Evolutionary conservation across 2,797 vertebrate species (phyloP).

Genomic region (Zalophus californianus): DNA sequence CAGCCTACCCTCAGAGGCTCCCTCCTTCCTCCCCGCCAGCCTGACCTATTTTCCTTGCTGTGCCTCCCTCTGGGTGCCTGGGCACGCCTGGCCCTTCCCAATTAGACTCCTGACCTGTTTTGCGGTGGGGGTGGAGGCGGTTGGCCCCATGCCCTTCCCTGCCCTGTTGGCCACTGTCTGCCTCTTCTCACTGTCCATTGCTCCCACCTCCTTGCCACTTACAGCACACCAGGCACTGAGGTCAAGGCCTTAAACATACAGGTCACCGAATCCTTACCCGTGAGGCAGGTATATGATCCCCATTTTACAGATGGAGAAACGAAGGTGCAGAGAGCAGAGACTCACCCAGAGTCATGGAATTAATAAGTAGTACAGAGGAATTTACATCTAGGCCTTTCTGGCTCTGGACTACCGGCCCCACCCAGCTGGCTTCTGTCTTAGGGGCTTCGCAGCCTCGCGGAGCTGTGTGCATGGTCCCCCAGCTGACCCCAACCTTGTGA

Average conservation of each 20-base stretch:
- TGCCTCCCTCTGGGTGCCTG: neutral
- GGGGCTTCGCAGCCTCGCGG: fast-evolving
- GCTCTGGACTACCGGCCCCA: neutral
- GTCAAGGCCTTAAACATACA: neutral
- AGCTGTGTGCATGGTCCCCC: neutral
- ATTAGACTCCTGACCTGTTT: neutral
- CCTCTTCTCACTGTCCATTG: too few species aligned
- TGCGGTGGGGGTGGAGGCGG: neutral
- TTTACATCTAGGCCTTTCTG: neutral
- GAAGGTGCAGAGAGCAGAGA: neutral
- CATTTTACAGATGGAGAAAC: slow-evolving; percentile 23
- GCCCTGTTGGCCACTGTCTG: neutral
- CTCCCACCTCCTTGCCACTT: neutral
- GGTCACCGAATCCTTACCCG: neutral
- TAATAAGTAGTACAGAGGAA: neutral
- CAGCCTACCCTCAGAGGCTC: neutral
- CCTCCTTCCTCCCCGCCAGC: neutral
- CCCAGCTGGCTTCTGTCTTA: neutral
- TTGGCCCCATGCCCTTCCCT: neutral
- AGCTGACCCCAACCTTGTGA: neutral
- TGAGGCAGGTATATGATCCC: neutral
- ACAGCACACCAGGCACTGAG: neutral
- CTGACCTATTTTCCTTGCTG: neutral
- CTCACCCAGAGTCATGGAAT: neutral
- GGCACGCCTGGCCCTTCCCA: neutral